These are phyloP conservation scores for Cyclopterus lumpus DNA, from an alignment of 2,797 vertebrate species.

Conservation along the genomic window DNA sequence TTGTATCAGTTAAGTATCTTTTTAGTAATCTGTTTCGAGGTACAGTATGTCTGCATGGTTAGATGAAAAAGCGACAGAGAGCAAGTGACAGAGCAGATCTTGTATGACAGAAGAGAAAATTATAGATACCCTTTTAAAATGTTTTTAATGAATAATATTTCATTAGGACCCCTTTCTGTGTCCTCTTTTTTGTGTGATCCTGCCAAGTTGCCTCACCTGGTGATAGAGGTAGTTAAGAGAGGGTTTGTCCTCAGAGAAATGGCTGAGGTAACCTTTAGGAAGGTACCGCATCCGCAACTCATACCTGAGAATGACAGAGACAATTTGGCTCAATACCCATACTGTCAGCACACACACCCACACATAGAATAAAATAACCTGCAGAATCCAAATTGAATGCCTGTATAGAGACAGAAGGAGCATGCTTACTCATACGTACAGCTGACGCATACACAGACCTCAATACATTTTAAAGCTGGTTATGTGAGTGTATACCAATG, in stretches of 20 bases:
- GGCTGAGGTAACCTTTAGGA: slow-evolving; percentile 97
- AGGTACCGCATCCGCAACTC: slow-evolving; percentile 97
- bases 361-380: slow-evolving; percentile 1
- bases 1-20: background rate
- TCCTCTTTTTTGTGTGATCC: background rate
- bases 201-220: slow-evolving; percentile 85
- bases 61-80: background rate
- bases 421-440: slow-evolving; percentile 34
- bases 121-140: background rate
- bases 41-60: background rate
- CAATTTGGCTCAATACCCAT: background rate
- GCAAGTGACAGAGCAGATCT: background rate
- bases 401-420: slow-evolving; percentile 19
- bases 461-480: background rate
- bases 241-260: slow-evolving; percentile 98
- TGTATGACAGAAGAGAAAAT: background rate
- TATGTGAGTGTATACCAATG: background rate
- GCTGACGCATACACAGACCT: slow-evolving; percentile 24
- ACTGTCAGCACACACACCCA: background rate
- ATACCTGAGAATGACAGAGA: slow-evolving; percentile 85
- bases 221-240: slow-evolving; percentile 99
- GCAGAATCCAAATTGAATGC: background rate
- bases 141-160: background rate
- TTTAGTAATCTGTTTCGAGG: background rate
- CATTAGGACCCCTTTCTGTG: background rate